Evolutionary conservation across 2,113 vertebrate species (phyloP).

Genomic region (Aplodontia rufa): DNA sequence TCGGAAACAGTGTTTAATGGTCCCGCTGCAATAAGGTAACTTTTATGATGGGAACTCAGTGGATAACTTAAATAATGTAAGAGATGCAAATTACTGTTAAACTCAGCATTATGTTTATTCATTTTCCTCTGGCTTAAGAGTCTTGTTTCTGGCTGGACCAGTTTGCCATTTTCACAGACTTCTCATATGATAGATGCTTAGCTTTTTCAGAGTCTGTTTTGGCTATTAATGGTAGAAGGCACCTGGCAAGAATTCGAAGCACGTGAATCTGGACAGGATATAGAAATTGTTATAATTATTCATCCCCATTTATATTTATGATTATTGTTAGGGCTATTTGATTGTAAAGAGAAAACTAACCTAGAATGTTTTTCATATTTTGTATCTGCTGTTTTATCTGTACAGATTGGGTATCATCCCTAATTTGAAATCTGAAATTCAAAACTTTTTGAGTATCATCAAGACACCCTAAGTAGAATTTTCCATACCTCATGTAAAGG

Average conservation of each 20-base stretch:
- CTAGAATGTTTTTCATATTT: neutral
- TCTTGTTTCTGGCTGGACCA: neutral
- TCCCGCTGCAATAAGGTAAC: neutral
- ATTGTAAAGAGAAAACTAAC: neutral
- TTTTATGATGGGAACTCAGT: constrained; percentile 32
- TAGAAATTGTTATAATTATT: neutral
- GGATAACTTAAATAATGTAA: neutral
- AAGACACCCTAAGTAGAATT: neutral
- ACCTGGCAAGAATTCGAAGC: neutral
- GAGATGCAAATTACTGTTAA: neutral
- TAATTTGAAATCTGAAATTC: neutral
- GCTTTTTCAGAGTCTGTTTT: neutral
- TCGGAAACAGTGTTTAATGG: constrained; percentile 3
- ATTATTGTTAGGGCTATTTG: neutral
- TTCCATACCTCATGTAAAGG: neutral
- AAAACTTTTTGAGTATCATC: neutral
- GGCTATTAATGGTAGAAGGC: neutral
- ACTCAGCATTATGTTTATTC: neutral
- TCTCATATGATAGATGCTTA: neutral
- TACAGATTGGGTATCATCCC: neutral
- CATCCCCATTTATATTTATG: neutral
- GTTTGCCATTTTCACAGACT: neutral
- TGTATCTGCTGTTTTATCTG: neutral
- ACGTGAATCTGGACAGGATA: neutral
- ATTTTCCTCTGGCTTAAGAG: neutral